Evolutionary conservation across 2,113 vertebrate species (phyloP).

Genomic region (Rissa tridactyla): DNA sequence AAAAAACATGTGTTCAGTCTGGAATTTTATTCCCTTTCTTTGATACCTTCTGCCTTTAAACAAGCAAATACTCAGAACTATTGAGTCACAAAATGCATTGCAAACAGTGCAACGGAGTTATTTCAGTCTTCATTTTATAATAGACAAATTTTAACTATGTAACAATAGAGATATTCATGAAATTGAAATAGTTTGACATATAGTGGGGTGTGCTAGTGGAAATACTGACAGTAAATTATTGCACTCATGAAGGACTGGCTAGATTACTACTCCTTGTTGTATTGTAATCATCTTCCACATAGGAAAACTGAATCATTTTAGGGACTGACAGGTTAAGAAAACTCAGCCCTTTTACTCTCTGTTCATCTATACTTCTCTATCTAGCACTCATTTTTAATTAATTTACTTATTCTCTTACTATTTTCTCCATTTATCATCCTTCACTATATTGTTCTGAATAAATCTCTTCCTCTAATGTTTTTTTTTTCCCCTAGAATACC

Average conservation of each 20-base stretch:
- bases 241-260: neutral
- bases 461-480: neutral
- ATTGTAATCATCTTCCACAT: neutral
- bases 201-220: neutral
- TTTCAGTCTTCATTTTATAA: neutral
- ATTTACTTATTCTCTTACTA: neutral
- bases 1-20: accelerated
- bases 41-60: neutral
- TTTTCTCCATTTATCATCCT: neutral
- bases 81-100: neutral
- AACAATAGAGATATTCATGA: neutral
- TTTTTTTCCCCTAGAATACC: neutral
- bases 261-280: neutral
- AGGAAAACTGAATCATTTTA: neutral
- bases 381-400: neutral
- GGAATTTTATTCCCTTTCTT: neutral
- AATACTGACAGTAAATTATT: neutral
- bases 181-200: neutral
- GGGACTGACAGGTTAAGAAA: neutral
- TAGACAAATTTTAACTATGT: neutral
- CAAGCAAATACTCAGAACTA: neutral
- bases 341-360: neutral
- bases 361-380: neutral
- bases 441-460: neutral
- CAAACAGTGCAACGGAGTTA: neutral